A percentile compares a stretch with the other conserved stretches of the same genome.
Conservation (phyloP, 1,140 invertebrate genomes). For the Drosophila mauritiana region DNA sequence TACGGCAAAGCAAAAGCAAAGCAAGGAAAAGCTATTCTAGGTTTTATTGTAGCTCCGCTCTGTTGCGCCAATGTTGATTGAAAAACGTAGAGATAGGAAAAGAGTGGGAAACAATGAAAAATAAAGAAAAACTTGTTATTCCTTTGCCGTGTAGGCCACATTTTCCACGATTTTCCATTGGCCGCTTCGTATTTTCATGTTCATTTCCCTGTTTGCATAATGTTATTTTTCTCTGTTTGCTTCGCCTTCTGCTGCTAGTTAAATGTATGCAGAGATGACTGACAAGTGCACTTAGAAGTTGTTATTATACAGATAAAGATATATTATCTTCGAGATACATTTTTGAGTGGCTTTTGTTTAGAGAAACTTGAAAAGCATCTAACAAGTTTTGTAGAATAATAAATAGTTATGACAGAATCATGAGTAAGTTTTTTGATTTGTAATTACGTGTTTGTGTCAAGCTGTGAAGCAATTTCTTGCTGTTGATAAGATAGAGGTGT, state of each 20-base stretch:
- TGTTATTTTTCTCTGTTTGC: conserved; percentile 48
- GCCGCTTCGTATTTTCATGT: conserved; percentile 41
- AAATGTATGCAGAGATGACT: conserved; percentile 51
- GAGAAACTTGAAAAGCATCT: background rate
- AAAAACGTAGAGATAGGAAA: conserved; percentile 13
- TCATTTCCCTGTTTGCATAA: conserved; percentile 67
- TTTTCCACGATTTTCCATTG: conserved; percentile 60
- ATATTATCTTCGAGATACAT: conserved; percentile 4
- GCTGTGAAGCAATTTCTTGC: background rate
- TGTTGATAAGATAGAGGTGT: background rate
- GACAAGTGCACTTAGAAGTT: conserved; percentile 63
- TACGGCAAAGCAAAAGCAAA: conserved; percentile 3
- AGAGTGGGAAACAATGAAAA: conserved; percentile 5
- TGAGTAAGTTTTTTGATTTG: no score
- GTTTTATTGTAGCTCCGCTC: conserved; percentile 59
- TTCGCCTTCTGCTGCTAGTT: conserved; percentile 46
- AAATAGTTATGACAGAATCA: no score
- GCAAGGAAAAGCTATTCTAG: conserved; percentile 35
- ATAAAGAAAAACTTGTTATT: conserved; percentile 43
- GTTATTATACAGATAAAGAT: conserved; percentile 24
- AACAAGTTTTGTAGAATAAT: no score
- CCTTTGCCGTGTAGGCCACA: conserved; percentile 63
- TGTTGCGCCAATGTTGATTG: conserved; percentile 61
- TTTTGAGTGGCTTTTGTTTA: background rate
- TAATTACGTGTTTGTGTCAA: no score